Evolutionary conservation across 2,797 vertebrate genomes (phyloP), one percentile per base, ranked within the genome.

Genomic region (Margarornis squamiger): DNA sequence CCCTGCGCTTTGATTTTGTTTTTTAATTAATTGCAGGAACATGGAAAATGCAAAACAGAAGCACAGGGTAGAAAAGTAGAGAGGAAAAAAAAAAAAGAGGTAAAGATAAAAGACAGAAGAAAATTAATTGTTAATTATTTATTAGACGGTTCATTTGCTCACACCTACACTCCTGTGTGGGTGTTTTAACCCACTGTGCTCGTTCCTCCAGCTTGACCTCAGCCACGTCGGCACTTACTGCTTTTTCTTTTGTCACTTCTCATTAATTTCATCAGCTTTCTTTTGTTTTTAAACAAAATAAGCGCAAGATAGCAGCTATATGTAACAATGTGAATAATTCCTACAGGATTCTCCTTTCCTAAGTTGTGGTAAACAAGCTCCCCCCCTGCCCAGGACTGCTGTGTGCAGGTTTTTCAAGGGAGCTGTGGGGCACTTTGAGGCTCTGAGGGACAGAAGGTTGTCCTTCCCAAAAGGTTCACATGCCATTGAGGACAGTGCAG

Each of bases 121-220:
- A 96, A 97, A 97, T 95, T 71, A 97, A 95, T 97, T 96, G 96
- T 97, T 97, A 97, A 97, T 97, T 97, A 97, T 97, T 97, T 97
- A 97, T 95, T 96, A 97, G 97, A 96, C 14, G 90, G 96, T 95
- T 97, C 96, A 95, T 96, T 97, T 97, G 79, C 96, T 97, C 94
- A 95, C 97, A 97, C 96, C 96, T 97, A 91, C 92, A 96, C 91
- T 85, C 70, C 93, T 90, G 91, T 72, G 92, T 29, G 92, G 89
- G 71, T 95, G 86, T 90, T 96, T 97, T 96, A 97, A 97, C 92
- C 95, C 97, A 80, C 79, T 77, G 68, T 95, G 94, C 94, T 94
- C 10, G 0, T 79, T 94, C 71, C 90, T 96, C 74, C 54, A 73
- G 93, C 83, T 87, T 97, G 96, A 97, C 97, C 93, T 86, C 83